Evolutionary conservation across 2,113 vertebrate genomes (phyloP), one percentile per base, ranked within the genome.

Genomic region (Gallinago media): DNA sequence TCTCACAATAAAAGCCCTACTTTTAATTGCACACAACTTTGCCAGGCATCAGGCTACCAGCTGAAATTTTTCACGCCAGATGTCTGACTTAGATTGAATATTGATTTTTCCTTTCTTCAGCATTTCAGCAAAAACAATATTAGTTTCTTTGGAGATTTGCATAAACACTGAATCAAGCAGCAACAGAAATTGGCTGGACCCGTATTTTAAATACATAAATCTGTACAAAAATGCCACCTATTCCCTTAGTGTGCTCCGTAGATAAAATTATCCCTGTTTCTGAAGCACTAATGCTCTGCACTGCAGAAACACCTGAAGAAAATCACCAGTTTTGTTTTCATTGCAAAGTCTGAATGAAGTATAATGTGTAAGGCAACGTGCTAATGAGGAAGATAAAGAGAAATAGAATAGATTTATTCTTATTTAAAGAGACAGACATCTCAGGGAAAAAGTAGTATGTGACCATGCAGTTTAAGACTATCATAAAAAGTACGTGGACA

Each of bases 1-100:
- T 89, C 56, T 67, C 52, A 67, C 44, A 63, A 36, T 32, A 47
- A 77, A 70, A 88, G 11, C 10, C 21, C 80, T 86, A 15, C 63
- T 85, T 88, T 72, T 75, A 81, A 68, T 86, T 75, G 31, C 27
- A 27, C 46, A 16, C 10, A 78, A 56, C 44, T 74, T 94, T 65
- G 14, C 26, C 29, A 50, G 42, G 40, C 52, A 74, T 75, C 47
- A 76, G 38, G n/a, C 21, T 91, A 68, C 27, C 50, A 74, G 52
- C 10, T 49, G 46, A 92, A 91, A 86, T 95, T 94, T 96, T 96
- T 95, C 83, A 91, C 5, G 3, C 12, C 61, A 56, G 34, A 61
- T 95, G 54, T 89, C 88, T 94, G 83, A 78, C 56, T 96, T 77
- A 78, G 68, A 93, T 81, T 90, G 76, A 84, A 91, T 94, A 93